Conservation (phyloP, 2,113 vertebrate genomes). For the Anarhynchus alexandrinus region DNA sequence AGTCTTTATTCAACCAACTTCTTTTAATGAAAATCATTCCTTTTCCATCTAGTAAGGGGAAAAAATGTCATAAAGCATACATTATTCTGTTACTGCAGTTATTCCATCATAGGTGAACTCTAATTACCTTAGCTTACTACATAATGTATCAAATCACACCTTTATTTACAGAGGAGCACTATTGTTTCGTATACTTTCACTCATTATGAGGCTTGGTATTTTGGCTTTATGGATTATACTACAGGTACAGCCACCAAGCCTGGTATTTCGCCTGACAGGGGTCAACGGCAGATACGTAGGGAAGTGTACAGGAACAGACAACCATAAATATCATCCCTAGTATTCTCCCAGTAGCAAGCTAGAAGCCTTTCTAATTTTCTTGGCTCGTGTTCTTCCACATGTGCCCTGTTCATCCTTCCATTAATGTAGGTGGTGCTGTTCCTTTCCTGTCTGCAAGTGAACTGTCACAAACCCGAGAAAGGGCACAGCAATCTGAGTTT, state of each 20-base stretch:
- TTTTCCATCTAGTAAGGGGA: not conserved
- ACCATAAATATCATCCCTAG: not conserved
- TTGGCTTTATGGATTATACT: not conserved
- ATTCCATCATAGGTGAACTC: not conserved
- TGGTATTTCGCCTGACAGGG: not conserved
- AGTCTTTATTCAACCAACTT: not conserved
- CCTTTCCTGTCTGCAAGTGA: not conserved
- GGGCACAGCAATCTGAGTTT: not conserved
- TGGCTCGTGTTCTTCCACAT: not conserved
- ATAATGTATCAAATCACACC: not conserved
- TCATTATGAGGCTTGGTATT: not conserved
- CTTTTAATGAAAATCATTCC: not conserved
- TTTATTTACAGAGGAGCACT: not conserved
- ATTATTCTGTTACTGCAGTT: not conserved
- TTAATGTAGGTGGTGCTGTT: not conserved
- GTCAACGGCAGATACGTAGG: not conserved
- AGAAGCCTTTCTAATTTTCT: not conserved
- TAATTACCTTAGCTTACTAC: not conserved
- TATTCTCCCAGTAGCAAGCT: not conserved
- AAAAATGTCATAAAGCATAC: not conserved
- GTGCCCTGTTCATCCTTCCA: not conserved
- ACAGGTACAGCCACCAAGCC: fast-evolving
- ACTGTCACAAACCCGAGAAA: not conserved
- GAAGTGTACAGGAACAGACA: not conserved
- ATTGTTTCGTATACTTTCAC: not conserved